These are phyloP conservation scores for Myopa tessellatipennis DNA, from an alignment of 2,888 invertebrate species.

Conservation along the genomic window DNA sequence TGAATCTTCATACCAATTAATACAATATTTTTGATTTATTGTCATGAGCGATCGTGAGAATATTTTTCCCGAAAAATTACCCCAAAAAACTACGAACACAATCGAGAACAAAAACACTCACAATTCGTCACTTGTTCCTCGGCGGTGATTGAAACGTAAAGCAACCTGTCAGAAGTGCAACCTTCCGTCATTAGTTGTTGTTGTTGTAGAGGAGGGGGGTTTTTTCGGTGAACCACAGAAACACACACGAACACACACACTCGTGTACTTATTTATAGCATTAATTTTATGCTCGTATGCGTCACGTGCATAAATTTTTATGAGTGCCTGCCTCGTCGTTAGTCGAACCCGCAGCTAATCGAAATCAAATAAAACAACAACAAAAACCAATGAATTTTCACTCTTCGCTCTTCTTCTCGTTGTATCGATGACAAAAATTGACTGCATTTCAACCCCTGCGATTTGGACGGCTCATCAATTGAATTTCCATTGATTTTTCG, in stretches of 20 bases:
- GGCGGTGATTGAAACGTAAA: background rate
- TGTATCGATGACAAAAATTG: constrained; percentile 11
- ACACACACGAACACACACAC: constrained; percentile 12
- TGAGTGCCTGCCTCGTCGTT: background rate
- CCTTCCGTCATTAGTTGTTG: background rate
- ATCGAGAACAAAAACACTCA: background rate
- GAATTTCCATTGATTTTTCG: constrained; percentile 13
- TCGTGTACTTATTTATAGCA: background rate
- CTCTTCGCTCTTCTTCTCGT: background rate
- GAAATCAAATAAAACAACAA: constrained; percentile 23
- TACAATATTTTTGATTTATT: too few species aligned
- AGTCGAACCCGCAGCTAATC: constrained; percentile 12
- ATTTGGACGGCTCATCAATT: background rate
- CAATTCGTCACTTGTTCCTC: background rate
- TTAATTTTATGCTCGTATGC: constrained; percentile 34
- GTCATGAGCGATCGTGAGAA: background rate
- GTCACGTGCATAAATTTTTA: constrained; percentile 21
- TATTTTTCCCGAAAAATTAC: background rate
- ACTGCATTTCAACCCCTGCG: background rate
- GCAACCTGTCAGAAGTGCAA: background rate
- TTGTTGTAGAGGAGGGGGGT: background rate
- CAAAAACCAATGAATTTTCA: background rate
- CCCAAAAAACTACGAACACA: background rate
- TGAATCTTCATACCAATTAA: too few species aligned
- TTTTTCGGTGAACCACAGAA: constrained; percentile 6